Conservation (phyloP, 2,113 vertebrate species). For the Cebus imitator region DNA sequence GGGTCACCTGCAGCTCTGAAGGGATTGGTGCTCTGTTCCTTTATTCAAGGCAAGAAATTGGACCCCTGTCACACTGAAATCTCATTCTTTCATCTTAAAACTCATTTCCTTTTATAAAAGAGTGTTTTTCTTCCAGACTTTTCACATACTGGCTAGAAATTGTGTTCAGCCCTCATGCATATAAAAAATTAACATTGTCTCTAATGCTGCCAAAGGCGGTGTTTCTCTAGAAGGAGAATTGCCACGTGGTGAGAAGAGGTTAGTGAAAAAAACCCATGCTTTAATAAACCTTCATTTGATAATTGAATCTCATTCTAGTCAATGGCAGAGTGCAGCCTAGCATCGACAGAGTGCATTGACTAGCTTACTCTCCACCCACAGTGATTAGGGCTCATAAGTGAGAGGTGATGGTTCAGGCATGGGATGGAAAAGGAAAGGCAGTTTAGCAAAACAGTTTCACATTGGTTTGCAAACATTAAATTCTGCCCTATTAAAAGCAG, state of each 20-base stretch:
- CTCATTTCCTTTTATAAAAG: conserved; percentile 57
- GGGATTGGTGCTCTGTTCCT: conserved; percentile 35
- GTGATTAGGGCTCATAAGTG: not conserved
- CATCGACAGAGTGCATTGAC: no score
- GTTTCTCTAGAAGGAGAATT: not conserved
- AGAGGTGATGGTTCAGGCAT: not conserved
- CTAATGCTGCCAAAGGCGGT: not conserved
- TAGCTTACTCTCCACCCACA: not conserved
- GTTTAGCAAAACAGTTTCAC: not conserved
- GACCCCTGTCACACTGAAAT: conserved; percentile 19
- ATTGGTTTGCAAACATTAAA: conserved; percentile 14
- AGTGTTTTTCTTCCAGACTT: conserved; percentile 22
- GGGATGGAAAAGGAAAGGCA: not conserved
- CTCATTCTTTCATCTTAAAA: conserved; percentile 52
- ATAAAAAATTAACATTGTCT: not conserved
- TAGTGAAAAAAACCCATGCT: not conserved
- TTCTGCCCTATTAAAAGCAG: not conserved
- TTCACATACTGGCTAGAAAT: conserved; percentile 35
- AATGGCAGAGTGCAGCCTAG: not conserved
- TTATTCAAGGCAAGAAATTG: conserved; percentile 55
- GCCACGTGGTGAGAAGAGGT: not conserved
- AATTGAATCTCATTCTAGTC: conserved; percentile 28
- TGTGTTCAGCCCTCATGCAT: not conserved
- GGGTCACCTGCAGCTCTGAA: conserved; percentile 23
- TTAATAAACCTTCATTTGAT: conserved; percentile 31